Conservation (phyloP, 92 coral and sea anemone genomes). For the Virgularia gustaviana region DNA sequence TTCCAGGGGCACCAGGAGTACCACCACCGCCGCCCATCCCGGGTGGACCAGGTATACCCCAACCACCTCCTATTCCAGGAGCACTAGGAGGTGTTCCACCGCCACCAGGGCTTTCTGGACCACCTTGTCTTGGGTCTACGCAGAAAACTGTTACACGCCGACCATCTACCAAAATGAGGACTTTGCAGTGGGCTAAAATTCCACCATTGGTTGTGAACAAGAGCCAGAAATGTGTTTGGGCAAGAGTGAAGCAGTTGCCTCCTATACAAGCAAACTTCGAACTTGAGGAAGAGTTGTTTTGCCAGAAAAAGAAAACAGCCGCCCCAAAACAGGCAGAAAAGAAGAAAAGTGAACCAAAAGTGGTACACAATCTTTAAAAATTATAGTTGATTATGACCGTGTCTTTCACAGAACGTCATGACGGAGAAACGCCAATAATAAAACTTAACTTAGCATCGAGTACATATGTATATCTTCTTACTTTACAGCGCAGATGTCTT, state of each 20-base stretch:
- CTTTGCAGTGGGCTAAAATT: conserved; percentile 92
- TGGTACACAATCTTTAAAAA: too few relatives aligned
- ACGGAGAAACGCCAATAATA: too few relatives aligned
- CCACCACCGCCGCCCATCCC: conserved; percentile 56
- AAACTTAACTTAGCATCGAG: too few relatives aligned
- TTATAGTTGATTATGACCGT: too few relatives aligned
- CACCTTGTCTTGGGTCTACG: conserved; percentile 42
- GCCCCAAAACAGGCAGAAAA: conserved; percentile 59
- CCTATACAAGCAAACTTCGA: conserved; percentile 78
- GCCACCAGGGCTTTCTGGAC: conserved; percentile 49
- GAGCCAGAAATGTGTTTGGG: conserved; percentile 80
- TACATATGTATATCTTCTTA: too few relatives aligned
- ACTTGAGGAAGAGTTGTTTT: conserved; percentile 87
- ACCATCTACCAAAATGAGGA: conserved; percentile 85
- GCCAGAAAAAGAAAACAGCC: conserved; percentile 71
- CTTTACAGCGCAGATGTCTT: too few relatives aligned
- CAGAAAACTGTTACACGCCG: too few relatives aligned
- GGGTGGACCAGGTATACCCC: conserved; percentile 45
- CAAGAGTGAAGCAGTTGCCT: conserved; percentile 64
- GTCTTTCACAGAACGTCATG: too few relatives aligned
- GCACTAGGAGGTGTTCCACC: conserved; percentile 49
- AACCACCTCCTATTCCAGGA: conserved; percentile 51
- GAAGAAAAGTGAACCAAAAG: conserved; percentile 76
- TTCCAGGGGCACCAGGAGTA: conserved; percentile 42
- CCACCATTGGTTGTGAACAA: conserved; percentile 80